Evolutionary conservation across 2,888 invertebrate genomes (phyloP).

Genomic region (Agriotes lineatus): DNA sequence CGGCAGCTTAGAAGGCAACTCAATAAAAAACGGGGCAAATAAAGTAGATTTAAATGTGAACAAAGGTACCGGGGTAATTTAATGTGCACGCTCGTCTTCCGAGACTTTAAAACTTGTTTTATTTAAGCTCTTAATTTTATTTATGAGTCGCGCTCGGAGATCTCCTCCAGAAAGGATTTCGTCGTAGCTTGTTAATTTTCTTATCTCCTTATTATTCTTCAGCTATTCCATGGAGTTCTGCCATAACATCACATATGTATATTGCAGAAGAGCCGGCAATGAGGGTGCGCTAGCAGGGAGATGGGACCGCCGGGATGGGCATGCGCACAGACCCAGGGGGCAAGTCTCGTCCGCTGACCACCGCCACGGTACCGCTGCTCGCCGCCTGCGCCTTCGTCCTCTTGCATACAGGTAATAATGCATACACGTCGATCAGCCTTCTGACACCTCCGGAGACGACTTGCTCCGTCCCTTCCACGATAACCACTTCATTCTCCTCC

Average conservation of each 20-base stretch:
- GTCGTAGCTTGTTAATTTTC: constrained; percentile 33
- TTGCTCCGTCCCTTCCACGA: not conserved
- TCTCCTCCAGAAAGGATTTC: constrained; percentile 22
- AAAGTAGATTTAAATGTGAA: constrained; percentile 32
- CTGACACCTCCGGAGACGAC: constrained; percentile 4
- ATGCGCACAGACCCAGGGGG: constrained; percentile 88
- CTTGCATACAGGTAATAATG: constrained; percentile 58
- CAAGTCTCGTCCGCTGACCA: constrained; percentile 73
- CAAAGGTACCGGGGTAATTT: constrained; percentile 34
- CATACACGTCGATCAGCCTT: constrained; percentile 15
- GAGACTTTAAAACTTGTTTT: constrained; percentile 37
- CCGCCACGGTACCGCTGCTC: constrained; percentile 61
- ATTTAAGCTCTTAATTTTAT: constrained; percentile 39
- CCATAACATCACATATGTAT: constrained; percentile 45
- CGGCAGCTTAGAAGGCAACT: not conserved
- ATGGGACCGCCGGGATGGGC: constrained; percentile 94
- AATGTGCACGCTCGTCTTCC: constrained; percentile 33
- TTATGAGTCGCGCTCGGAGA: constrained; percentile 28
- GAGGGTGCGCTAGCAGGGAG: constrained; percentile 82
- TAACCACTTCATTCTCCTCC: not conserved
- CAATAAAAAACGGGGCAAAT: constrained; percentile 25
- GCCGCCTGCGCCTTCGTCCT: constrained; percentile 67
- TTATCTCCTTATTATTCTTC: constrained; percentile 31
- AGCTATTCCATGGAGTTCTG: constrained; percentile 20
- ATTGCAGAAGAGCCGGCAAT: constrained; percentile 76